phyloP scores from a whole-genome alignment of 2,797 vertebrate species.

The Necrosyrtes monachus region DNA sequence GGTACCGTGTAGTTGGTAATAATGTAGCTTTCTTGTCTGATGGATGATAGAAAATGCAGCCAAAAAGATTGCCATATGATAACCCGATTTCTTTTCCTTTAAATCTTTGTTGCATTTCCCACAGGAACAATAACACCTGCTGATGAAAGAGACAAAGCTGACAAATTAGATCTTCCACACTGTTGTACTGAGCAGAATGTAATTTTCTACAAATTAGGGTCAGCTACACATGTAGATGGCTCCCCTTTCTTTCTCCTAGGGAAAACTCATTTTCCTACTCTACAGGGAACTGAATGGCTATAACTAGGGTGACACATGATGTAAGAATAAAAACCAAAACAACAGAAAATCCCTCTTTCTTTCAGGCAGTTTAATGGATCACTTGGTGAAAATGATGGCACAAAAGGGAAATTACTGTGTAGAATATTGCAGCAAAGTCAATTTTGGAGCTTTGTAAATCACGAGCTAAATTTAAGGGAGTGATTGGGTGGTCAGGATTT shows the following conservation, averaged over 20 bases:
- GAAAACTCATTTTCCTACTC: slow-evolving; percentile 15
- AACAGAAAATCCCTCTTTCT: slow-evolving; percentile 31
- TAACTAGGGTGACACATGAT: not conserved
- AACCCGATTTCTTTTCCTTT: not conserved
- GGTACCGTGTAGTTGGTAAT: not conserved
- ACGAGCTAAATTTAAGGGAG: slow-evolving; percentile 21
- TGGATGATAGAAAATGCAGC: not conserved
- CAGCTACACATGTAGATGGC: not conserved
- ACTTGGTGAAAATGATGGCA: not conserved
- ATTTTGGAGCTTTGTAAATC: not conserved
- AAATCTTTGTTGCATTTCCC: not conserved
- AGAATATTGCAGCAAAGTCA: not conserved
- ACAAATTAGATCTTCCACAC: not conserved
- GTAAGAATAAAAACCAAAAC: not conserved
- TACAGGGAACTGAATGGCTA: not conserved
- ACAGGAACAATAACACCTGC: slow-evolving; percentile 23
- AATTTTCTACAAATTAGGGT: slow-evolving; percentile 51
- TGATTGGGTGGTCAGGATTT: slow-evolving; percentile 1
- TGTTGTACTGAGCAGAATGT: slow-evolving; percentile 11
- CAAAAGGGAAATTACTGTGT: slow-evolving; percentile 4
- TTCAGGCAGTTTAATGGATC: slow-evolving; percentile 15
- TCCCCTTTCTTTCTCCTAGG: not conserved
- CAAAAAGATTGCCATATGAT: not conserved
- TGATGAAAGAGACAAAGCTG: slow-evolving; percentile 17
- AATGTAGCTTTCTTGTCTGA: not conserved